Evolutionary conservation across 2,888 invertebrate genomes (phyloP).

Genomic region (Sphaerophoria rueppellii): DNA sequence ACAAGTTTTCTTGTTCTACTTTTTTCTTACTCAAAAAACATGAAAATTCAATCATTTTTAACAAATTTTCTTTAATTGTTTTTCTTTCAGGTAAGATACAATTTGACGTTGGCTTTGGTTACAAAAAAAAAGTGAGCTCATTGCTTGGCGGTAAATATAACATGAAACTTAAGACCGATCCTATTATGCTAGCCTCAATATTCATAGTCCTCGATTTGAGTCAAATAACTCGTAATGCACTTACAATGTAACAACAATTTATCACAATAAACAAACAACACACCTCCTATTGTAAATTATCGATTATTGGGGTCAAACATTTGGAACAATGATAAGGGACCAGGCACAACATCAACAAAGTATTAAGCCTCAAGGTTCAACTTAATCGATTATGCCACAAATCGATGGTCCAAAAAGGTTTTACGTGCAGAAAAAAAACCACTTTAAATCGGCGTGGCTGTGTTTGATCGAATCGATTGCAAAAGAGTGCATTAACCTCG

Average conservation of each 20-base stretch:
- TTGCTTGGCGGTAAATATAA: constrained; percentile 43
- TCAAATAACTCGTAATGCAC: constrained; percentile 10
- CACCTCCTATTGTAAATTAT: neutral
- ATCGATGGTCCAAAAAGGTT: too few relatives aligned
- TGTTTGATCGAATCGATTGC: constrained; percentile 7
- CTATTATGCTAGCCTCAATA: constrained; percentile 17
- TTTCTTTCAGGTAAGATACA: constrained; percentile 17
- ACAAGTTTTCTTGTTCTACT: too few relatives aligned
- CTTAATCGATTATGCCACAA: too few relatives aligned
- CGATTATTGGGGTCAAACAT: neutral
- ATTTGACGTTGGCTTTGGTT: neutral
- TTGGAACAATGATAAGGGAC: neutral
- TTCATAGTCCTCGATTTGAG: constrained; percentile 1
- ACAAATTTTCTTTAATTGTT: neutral
- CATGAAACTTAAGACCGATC: constrained; percentile 39
- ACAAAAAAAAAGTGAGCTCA: neutral
- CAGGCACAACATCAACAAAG: neutral
- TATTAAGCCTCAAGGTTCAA: neutral
- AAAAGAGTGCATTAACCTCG: neutral
- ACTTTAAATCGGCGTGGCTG: neutral
- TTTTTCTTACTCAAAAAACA: neutral
- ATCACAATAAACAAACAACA: neutral
- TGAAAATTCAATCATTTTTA: constrained; percentile 10
- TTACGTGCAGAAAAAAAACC: neutral
- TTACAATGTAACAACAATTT: neutral